Percentiles rank a stretch among this genome's conserved stretches.
These are phyloP conservation scores for Bungarus multicinctus DNA, from an alignment of 2,113 vertebrate species.

Conservation along the genomic window DNA sequence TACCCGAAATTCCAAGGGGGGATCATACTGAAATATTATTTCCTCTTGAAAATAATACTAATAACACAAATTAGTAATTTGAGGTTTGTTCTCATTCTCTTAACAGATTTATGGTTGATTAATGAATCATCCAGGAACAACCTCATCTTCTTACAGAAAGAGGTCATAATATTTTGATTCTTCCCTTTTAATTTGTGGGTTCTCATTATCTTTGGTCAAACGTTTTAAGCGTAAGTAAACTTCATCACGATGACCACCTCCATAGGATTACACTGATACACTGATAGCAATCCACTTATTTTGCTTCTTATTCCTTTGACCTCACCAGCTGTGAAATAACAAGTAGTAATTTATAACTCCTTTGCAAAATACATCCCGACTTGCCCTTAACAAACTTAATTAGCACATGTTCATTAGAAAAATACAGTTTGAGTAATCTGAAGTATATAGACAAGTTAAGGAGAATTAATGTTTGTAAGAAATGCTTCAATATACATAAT, in stretches of 20 bases:
- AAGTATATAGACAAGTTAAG: not conserved
- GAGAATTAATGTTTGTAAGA: not conserved
- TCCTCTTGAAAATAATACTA: not conserved
- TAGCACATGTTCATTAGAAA: not conserved
- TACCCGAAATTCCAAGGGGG: not conserved
- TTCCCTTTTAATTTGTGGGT: conserved; percentile 13
- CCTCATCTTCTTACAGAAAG: not conserved
- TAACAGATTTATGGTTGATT: not conserved
- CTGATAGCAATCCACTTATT: not conserved
- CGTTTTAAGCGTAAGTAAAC: not conserved
- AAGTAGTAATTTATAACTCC: not conserved
- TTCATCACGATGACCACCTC: not conserved
- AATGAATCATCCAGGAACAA: not conserved
- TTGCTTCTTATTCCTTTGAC: not conserved
- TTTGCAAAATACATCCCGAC: not conserved
- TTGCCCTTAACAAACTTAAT: not conserved
- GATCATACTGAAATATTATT: not conserved
- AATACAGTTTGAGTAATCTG: not conserved
- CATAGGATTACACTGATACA: conserved; percentile 22
- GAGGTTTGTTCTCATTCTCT: not conserved
- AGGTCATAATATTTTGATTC: not conserved
- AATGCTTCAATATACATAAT: not conserved
- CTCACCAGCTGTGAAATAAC: not conserved
- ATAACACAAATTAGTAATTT: not conserved
- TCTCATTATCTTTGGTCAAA: not conserved